Evolutionary conservation across 2,888 invertebrate species (phyloP).

Genomic region (Rutpela maculata): DNA sequence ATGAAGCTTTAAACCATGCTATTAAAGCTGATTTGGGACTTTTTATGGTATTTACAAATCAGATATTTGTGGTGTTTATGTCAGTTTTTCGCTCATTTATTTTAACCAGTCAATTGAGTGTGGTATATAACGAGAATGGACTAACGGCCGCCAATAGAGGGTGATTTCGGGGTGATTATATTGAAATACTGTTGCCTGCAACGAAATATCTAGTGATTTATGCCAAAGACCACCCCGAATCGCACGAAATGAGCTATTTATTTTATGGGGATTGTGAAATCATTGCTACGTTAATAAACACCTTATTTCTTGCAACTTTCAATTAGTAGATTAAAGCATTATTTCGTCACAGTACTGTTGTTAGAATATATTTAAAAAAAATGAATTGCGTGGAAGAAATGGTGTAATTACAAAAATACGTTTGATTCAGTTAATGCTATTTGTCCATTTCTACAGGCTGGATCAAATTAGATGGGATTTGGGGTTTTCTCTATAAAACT

Average conservation of each 20-base stretch:
- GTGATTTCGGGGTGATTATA: constrained; percentile 67
- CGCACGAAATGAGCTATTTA: constrained; percentile 64
- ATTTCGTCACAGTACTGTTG: too few species aligned
- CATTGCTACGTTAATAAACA: constrained; percentile 63
- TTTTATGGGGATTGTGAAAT: constrained; percentile 59
- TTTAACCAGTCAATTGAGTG: constrained; percentile 68
- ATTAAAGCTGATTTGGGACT: neutral
- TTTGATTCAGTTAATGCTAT: too few species aligned
- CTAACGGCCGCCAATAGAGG: constrained; percentile 64
- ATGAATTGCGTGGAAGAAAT: too few species aligned
- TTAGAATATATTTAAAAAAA: too few species aligned
- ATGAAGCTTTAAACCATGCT: neutral
- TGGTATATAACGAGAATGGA: constrained; percentile 66
- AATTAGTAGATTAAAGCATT: constrained; percentile 2
- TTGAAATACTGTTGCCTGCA: constrained; percentile 70
- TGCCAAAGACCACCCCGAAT: constrained; percentile 60
- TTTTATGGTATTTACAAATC: constrained; percentile 62
- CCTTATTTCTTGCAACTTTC: constrained; percentile 26
- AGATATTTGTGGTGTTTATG: constrained; percentile 69
- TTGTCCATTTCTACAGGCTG: too few species aligned
- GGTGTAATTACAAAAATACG: too few species aligned
- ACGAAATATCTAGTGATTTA: constrained; percentile 66
- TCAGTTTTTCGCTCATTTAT: constrained; percentile 71
- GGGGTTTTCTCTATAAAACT: too few species aligned
- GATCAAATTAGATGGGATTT: too few species aligned